A percentile compares a stretch with the other conserved stretches of the same genome.
Conservation (phyloP, 64 coral and sea anemone species). For the Catalaphyllia jardinei region DNA sequence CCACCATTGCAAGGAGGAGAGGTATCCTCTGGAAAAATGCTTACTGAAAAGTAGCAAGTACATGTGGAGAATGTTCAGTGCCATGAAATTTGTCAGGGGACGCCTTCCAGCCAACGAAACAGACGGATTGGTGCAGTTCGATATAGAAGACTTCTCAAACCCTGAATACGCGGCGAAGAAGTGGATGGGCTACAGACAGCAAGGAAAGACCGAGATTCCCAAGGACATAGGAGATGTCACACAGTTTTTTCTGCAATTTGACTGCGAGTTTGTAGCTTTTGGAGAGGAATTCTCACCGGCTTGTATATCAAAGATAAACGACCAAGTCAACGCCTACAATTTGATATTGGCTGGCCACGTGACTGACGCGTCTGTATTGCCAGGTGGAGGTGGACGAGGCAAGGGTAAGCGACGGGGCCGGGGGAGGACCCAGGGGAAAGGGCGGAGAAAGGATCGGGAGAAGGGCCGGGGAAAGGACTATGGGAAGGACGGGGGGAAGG, state of each 20-base stretch:
- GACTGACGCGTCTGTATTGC: neutral
- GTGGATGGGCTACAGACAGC: slow-evolving; percentile 31
- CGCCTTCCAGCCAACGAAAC: neutral
- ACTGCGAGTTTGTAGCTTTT: neutral
- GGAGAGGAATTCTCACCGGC: neutral
- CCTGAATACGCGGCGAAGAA: slow-evolving; percentile 18
- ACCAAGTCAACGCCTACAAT: slow-evolving; percentile 49
- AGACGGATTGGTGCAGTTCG: slow-evolving; percentile 34
- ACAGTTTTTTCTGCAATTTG: slow-evolving; percentile 12
- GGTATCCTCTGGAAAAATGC: slow-evolving; percentile 36
- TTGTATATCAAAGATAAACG: slow-evolving; percentile 39
- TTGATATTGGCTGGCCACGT: neutral
- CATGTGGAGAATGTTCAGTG: slow-evolving; percentile 69
- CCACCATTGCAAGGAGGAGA: slow-evolving; percentile 7
- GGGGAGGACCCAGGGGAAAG: too few species aligned
- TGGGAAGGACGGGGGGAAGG: too few species aligned
- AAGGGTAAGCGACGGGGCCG: too few species aligned
- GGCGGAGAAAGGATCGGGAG: too few species aligned
- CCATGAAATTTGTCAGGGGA: slow-evolving; percentile 19
- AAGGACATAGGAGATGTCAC: neutral
- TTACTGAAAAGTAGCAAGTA: slow-evolving; percentile 80
- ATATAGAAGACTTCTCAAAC: neutral
- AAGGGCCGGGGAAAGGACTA: too few species aligned
- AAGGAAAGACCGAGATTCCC: slow-evolving; percentile 20
- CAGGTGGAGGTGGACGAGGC: too few species aligned